Conservation (phyloP, 2,888 invertebrate genomes). For the Eubasilissa splendida region DNA sequence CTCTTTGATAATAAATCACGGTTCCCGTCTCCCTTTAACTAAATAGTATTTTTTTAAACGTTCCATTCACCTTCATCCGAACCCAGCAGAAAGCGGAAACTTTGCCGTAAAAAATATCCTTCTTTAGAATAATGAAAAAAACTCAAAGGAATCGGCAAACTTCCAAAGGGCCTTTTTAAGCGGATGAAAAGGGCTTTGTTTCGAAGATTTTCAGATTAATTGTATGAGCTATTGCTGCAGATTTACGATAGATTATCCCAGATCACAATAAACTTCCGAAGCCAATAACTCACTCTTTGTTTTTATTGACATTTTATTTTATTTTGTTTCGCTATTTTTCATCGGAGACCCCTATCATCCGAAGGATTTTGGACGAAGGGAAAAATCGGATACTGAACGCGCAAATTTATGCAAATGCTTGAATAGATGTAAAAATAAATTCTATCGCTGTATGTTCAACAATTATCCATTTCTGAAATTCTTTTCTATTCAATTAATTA, state of each 20-base stretch:
- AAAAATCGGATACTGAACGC: not conserved
- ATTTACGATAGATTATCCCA: slow-evolving; percentile 32
- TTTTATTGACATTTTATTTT: slow-evolving; percentile 16
- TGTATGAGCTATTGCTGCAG: slow-evolving; percentile 38
- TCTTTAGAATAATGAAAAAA: slow-evolving; percentile 1
- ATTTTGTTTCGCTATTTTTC: slow-evolving; percentile 11
- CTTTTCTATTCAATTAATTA: too few species aligned
- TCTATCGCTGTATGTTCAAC: too few species aligned
- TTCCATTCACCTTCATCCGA: not conserved
- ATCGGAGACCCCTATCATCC: slow-evolving; percentile 15
- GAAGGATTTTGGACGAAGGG: not conserved
- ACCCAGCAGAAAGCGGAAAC: not conserved
- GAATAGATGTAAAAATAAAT: not conserved
- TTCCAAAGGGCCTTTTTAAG: slow-evolving; percentile 22
- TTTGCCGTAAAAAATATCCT: slow-evolving; percentile 11
- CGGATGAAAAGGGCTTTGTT: slow-evolving; percentile 17
- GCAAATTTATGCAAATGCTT: not conserved
- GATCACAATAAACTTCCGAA: slow-evolving; percentile 33
- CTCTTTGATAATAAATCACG: too few species aligned
- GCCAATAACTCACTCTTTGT: slow-evolving; percentile 20
- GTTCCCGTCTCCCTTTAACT: too few species aligned
- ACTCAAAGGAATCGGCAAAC: slow-evolving; percentile 20
- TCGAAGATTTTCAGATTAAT: slow-evolving; percentile 38
- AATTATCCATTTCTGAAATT: too few species aligned
- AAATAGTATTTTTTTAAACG: not conserved